A percentile compares a stretch with the other conserved stretches of the same genome.
phyloP scores from a whole-genome alignment of 53 echinoderm and acorn worm species.

The Astropecten irregularis region DNA sequence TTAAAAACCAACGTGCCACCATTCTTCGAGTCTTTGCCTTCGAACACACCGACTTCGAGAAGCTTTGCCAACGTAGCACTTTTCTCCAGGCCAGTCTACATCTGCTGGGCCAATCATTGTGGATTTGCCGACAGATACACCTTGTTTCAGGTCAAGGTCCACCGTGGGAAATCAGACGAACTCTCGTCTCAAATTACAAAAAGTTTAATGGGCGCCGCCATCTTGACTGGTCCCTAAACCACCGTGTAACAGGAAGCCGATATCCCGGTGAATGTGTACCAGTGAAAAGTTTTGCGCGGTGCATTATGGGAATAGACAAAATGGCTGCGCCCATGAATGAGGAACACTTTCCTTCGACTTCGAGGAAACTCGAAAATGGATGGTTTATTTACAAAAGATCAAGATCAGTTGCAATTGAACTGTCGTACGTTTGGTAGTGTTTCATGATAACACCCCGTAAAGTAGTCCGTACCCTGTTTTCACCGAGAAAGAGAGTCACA shows the following conservation, averaged over 20 bases:
- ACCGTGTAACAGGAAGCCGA: background rate
- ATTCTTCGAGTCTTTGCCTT: no score
- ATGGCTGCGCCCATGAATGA: conserved; percentile 24
- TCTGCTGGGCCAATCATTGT: conserved; percentile 15
- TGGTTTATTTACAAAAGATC: no score
- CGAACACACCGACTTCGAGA: no score
- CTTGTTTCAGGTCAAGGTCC: conserved; percentile 17
- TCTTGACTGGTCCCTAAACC: conserved; percentile 1
- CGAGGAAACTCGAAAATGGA: no score
- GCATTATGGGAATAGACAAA: background rate
- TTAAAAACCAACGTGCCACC: no score
- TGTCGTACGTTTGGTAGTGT: no score
- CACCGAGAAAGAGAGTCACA: no score
- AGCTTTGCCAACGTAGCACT: conserved; percentile 51
- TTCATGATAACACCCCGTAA: no score
- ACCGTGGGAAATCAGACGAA: background rate
- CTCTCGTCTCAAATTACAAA: background rate
- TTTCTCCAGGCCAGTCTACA: conserved; percentile 30
- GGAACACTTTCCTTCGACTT: background rate
- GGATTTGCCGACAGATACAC: background rate
- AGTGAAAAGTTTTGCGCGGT: background rate
- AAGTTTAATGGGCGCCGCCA: conserved; percentile 21
- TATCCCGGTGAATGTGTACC: background rate
- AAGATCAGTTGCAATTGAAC: no score
- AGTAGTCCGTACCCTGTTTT: no score